Percentiles rank a stretch among this genome's conserved stretches.
Evolutionary conservation across 2,113 vertebrate genomes (phyloP).

Genomic region (Engraulis encrasicolus): DNA sequence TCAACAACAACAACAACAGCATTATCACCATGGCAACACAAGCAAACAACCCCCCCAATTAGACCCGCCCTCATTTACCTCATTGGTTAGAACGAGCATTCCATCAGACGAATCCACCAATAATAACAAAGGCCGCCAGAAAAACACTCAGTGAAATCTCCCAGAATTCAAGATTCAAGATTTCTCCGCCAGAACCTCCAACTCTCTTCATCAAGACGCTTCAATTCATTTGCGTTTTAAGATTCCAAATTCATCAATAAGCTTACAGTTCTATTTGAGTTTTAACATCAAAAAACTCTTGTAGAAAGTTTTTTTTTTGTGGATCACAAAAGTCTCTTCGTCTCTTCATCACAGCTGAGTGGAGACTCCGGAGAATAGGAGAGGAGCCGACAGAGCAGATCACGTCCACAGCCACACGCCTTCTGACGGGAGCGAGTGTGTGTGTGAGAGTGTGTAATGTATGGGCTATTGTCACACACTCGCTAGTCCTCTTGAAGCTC

Average conservation of each 20-base stretch:
- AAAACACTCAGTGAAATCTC: constrained; percentile 37
- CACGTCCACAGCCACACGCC: no score
- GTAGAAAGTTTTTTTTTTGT: constrained; percentile 35
- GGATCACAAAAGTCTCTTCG: constrained; percentile 17
- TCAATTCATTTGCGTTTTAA: constrained; percentile 16
- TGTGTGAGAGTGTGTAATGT: no score
- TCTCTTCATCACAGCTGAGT: constrained; percentile 50
- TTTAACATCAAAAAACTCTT: neutral
- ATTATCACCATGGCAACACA: constrained; percentile 62
- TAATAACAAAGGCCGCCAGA: constrained; percentile 60
- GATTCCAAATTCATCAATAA: constrained; percentile 19
- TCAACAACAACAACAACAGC: constrained; percentile 53
- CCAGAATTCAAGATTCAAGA: no score
- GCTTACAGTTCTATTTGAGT: constrained; percentile 51
- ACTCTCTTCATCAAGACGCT: constrained; percentile 26
- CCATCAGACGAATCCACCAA: constrained; percentile 42
- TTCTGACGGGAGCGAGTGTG: no score
- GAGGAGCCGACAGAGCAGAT: no score
- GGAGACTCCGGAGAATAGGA: neutral
- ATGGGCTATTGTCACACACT: no score
- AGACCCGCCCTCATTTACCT: constrained; percentile 45
- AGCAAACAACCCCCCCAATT: constrained; percentile 55
- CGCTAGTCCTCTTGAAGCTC: neutral
- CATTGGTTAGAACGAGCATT: constrained; percentile 36
- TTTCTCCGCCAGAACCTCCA: neutral